Evolutionary conservation across 2,113 vertebrate genomes (phyloP).

Genomic region (Mustela lutreola): DNA sequence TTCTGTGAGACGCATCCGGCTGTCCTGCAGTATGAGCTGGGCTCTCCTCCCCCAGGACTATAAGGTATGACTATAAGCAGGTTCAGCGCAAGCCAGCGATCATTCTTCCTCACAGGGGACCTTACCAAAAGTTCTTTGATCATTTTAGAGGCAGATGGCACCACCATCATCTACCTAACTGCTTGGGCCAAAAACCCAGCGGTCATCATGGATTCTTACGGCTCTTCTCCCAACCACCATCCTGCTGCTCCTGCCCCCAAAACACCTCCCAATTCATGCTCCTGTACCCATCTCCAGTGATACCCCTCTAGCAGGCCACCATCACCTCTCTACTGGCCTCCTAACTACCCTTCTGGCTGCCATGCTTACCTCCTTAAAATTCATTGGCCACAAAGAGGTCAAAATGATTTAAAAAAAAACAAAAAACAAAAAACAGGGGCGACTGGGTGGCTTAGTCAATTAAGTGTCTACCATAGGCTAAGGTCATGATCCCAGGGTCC

Average conservation of each 20-base stretch:
- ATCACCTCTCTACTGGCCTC: background rate
- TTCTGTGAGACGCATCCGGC: background rate
- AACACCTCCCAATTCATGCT: background rate
- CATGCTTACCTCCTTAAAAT: background rate
- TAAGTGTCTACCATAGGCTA: background rate
- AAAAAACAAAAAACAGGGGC: background rate
- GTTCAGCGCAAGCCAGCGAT: background rate
- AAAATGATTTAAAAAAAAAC: background rate
- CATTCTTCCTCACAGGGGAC: background rate
- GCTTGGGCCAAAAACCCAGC: conserved; percentile 41
- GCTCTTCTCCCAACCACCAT: background rate
- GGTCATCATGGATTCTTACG: background rate
- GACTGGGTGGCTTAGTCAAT: too few species aligned
- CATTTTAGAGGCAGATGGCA: conserved; percentile 59
- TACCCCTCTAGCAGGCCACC: background rate
- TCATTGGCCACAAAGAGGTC: background rate
- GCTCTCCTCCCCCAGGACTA: background rate
- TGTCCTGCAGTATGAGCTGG: background rate
- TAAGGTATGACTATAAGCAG: background rate
- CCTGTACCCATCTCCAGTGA: background rate
- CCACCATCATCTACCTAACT: conserved; percentile 18
- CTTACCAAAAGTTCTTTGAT: background rate
- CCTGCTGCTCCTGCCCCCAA: background rate
- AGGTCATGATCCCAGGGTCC: background rate
- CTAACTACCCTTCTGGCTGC: background rate